These are phyloP conservation scores for Callipepla squamata DNA, from an alignment of 2,113 vertebrate species.

Conservation along the genomic window DNA sequence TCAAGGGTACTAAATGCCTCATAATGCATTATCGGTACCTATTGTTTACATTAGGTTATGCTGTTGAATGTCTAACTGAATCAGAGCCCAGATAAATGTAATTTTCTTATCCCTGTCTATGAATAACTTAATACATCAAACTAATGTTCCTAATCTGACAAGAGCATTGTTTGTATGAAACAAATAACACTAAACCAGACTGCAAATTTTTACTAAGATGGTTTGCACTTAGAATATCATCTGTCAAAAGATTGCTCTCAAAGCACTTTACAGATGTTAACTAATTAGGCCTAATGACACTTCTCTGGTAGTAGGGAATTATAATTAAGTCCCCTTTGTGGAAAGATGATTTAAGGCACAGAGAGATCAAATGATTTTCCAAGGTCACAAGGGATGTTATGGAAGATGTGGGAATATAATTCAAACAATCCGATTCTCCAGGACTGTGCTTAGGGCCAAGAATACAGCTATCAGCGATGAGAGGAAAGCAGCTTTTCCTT, in stretches of 20 bases:
- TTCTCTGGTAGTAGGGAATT: constrained; percentile 46
- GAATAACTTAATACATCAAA: not conserved
- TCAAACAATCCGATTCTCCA: not conserved
- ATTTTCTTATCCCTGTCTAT: constrained; percentile 1
- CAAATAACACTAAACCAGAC: not conserved
- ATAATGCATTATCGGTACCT: not conserved
- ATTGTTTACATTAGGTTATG: not conserved
- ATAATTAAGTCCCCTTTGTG: constrained; percentile 47
- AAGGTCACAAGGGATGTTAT: constrained; percentile 31
- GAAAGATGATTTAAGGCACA: constrained; percentile 23
- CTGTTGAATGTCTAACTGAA: not conserved
- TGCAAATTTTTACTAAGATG: not conserved
- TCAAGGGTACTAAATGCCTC: not conserved
- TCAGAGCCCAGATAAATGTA: not conserved
- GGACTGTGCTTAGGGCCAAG: not conserved
- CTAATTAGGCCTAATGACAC: constrained; percentile 61
- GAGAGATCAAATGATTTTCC: constrained; percentile 21
- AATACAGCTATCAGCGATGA: constrained; percentile 26
- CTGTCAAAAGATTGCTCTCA: constrained; percentile 53
- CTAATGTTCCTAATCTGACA: not conserved
- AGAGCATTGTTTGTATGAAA: constrained; percentile 32
- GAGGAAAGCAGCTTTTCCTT: not conserved
- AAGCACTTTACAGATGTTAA: constrained; percentile 59
- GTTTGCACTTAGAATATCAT: constrained; percentile 55
- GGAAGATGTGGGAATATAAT: constrained; percentile 14